Conservation (phyloP, 2,797 vertebrate species). For the Syngnathus rostellatus region DNA sequence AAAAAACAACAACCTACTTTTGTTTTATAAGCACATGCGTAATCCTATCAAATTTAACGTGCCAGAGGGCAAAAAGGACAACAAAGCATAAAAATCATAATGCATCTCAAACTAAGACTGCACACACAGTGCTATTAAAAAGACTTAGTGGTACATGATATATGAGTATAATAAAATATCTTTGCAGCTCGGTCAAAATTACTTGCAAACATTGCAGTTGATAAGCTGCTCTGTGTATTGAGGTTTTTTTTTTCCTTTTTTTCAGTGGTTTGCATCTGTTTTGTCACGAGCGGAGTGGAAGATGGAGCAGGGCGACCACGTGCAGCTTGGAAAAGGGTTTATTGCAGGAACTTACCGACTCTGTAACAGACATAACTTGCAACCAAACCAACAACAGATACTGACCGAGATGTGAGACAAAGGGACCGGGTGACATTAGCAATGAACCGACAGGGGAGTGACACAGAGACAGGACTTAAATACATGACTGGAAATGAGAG, state of each 20-base stretch:
- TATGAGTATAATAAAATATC: not conserved
- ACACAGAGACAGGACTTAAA: no score
- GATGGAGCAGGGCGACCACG: no score
- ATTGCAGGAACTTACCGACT: no score
- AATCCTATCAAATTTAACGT: slow-evolving; percentile 6
- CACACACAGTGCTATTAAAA: not conserved
- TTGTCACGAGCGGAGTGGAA: no score
- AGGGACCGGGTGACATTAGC: no score
- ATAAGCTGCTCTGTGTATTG: not conserved
- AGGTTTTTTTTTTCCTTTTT: not conserved
- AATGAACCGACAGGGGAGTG: no score
- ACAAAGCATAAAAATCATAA: slow-evolving; percentile 5
- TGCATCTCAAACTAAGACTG: not conserved
- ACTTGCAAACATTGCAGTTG: not conserved
- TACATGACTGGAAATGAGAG: no score
- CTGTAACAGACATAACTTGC: no score
- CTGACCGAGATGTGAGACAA: no score
- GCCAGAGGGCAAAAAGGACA: slow-evolving; percentile 4
- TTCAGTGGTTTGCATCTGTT: not conserved
- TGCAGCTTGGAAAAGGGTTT: no score
- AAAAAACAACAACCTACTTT: slow-evolving; percentile 1
- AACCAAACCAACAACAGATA: no score
- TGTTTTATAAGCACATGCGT: slow-evolving; percentile 9
- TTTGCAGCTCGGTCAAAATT: slow-evolving; percentile 1
- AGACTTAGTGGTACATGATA: not conserved